phyloP scores from a whole-genome alignment of 2,888 invertebrate species.

The Eilema sororculum region DNA sequence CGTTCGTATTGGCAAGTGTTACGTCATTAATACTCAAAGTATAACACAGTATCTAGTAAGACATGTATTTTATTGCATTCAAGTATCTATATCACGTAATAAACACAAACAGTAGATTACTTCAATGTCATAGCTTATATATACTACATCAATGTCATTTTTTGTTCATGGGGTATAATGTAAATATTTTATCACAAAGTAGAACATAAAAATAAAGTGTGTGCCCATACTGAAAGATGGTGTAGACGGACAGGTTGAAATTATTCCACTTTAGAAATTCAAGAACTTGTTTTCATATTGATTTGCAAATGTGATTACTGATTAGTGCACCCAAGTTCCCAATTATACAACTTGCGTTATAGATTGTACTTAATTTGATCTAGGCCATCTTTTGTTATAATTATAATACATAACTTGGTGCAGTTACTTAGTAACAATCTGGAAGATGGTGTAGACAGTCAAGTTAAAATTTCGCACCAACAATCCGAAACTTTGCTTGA shows the following conservation, averaged over 20 bases:
- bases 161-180: constrained; percentile 68
- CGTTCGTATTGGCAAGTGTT: constrained; percentile 9
- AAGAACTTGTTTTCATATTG: not conserved
- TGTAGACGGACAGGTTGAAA: constrained; percentile 46
- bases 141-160: constrained; percentile 54
- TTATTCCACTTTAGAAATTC: not conserved
- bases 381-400: constrained; percentile 63
- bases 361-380: constrained; percentile 27
- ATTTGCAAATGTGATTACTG: constrained; percentile 3
- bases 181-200: constrained; percentile 65
- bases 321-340: not conserved
- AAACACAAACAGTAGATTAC: constrained; percentile 51
- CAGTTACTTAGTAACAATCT: constrained; percentile 57
- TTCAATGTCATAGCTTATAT: constrained; percentile 57
- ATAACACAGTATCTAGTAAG: constrained; percentile 36
- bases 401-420: constrained; percentile 55
- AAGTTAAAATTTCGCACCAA: not conserved
- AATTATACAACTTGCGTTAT: not conserved
- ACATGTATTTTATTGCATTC: constrained; percentile 49
- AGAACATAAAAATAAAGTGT: constrained; percentile 66
- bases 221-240: constrained; percentile 67
- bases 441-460: not conserved
- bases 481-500: no score
- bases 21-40: constrained; percentile 19
- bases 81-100: constrained; percentile 40